Conservation (phyloP, 2,113 vertebrate species). For the Chlorodrepanis virens region DNA sequence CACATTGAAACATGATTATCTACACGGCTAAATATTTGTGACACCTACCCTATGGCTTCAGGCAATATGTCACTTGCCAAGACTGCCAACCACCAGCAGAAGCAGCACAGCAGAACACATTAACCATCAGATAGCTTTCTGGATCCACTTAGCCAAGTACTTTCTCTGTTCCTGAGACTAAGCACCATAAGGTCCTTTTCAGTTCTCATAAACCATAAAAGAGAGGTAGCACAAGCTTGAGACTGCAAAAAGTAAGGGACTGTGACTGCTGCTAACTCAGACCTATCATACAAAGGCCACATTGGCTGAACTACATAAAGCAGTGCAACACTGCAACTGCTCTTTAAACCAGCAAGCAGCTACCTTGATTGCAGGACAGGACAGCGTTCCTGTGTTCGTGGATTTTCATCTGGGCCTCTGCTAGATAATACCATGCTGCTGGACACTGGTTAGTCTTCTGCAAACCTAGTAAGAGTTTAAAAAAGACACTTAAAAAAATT, state of each 20-base stretch:
- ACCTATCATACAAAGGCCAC: background rate
- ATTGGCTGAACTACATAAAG: background rate
- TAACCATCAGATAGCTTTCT: background rate
- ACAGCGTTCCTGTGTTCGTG: conserved; percentile 79
- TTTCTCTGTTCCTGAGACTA: background rate
- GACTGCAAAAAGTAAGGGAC: background rate
- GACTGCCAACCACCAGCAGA: background rate
- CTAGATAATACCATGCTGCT: conserved; percentile 81
- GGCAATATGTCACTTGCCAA: background rate
- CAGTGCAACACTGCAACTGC: background rate
- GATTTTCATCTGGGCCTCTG: conserved; percentile 84
- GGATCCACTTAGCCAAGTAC: background rate
- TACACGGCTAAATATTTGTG: background rate
- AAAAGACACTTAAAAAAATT: background rate
- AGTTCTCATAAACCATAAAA: background rate
- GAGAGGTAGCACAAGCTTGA: background rate
- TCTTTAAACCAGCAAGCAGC: background rate
- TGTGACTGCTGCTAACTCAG: background rate
- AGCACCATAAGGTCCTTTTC: background rate
- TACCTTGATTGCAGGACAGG: conserved; percentile 85
- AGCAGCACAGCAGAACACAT: background rate
- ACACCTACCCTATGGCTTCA: background rate
- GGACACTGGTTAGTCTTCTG: conserved; percentile 72
- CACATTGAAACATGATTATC: background rate
- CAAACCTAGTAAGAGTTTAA: conserved; percentile 73